A percentile compares a stretch with the other conserved stretches of the same genome.
Evolutionary conservation across 2,888 invertebrate species (phyloP).

Genomic region (Andrena marginata): DNA sequence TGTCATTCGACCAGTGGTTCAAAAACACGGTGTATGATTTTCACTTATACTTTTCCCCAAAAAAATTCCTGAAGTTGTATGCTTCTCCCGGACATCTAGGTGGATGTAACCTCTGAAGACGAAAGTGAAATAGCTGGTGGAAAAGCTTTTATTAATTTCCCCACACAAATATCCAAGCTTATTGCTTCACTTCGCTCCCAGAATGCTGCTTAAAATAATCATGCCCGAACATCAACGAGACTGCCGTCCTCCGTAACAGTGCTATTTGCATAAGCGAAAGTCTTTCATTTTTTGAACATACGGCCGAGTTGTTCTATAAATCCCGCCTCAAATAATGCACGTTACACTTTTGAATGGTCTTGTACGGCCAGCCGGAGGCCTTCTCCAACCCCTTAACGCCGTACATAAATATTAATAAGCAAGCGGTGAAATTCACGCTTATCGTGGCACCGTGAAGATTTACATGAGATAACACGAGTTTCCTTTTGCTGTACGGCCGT

Average conservation of each 20-base stretch:
- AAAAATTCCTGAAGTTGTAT: no score
- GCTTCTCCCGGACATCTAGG: no score
- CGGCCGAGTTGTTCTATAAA: neutral
- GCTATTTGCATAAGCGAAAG: neutral
- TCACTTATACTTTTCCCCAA: no score
- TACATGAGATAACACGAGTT: conserved; percentile 79
- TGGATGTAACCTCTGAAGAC: no score
- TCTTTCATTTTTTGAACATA: neutral
- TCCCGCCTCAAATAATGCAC: neutral
- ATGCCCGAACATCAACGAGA: no score
- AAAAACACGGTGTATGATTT: no score
- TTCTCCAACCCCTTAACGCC: conserved; percentile 67
- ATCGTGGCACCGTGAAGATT: conserved; percentile 82
- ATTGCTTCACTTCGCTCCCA: no score
- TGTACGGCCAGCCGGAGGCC: conserved; percentile 52
- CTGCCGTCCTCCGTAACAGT: neutral
- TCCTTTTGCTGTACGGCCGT: conserved; percentile 71
- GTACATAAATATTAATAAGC: conserved; percentile 82
- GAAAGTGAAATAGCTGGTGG: no score
- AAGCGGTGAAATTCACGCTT: conserved; percentile 81
- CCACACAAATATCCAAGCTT: no score
- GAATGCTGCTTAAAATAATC: no score
- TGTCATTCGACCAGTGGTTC: no score
- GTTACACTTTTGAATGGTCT: conserved; percentile 56
- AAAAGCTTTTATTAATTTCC: no score